Percentiles rank a stretch among this genome's conserved stretches.
phyloP scores from a whole-genome alignment of 1,140 invertebrate species.

The Popillia japonica region DNA sequence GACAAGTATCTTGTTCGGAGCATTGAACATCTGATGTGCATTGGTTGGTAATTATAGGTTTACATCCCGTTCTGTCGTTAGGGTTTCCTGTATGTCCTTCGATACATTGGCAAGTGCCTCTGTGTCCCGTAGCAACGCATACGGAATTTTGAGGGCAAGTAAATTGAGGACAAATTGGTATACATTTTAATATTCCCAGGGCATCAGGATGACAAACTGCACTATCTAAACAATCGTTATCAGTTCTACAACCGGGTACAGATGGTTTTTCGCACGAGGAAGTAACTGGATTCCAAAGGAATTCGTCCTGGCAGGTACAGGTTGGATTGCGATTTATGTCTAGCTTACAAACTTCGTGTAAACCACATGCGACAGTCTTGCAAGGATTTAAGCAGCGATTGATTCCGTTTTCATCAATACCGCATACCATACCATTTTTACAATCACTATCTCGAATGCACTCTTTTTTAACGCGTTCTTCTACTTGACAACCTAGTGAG shows the following conservation, averaged over 20 bases:
- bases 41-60: constrained; percentile 72
- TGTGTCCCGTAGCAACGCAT: constrained; percentile 78
- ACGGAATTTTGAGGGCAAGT: constrained; percentile 84
- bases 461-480: constrained; percentile 66
- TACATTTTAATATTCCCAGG: constrained; percentile 85
- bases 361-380: constrained; percentile 77
- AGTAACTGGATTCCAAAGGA: constrained; percentile 81
- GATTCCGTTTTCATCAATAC: constrained; percentile 66
- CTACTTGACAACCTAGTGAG: constrained; percentile 76
- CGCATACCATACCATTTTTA: constrained; percentile 68
- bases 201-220: constrained; percentile 81
- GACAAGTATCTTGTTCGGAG: constrained; percentile 79
- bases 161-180: constrained; percentile 77
- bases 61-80: constrained; percentile 86
- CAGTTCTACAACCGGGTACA: constrained; percentile 78
- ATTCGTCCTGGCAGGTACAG: constrained; percentile 80
- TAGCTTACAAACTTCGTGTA: constrained; percentile 80
- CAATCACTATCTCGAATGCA: constrained; percentile 80
- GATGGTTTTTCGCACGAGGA: constrained; percentile 85
- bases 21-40: constrained; percentile 84
- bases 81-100: constrained; percentile 86
- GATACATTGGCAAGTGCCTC: constrained; percentile 80
- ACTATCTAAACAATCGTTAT: constrained; percentile 74
- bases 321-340: constrained; percentile 72
- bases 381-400: constrained; percentile 80